phyloP scores from a whole-genome alignment of 2,113 vertebrate species.

The Motacilla alba region DNA sequence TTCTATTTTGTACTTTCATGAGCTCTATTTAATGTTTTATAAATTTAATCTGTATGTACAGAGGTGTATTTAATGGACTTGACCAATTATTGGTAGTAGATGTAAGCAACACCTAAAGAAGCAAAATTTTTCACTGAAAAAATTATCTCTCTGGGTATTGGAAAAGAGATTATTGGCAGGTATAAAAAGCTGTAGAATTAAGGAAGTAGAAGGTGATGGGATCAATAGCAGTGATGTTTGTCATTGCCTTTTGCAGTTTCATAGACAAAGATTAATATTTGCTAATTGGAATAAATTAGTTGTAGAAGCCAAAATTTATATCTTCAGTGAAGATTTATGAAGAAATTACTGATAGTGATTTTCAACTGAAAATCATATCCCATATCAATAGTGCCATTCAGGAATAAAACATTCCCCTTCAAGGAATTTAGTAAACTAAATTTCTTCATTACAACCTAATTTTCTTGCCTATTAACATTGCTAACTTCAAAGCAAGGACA shows the following conservation, averaged over 20 bases:
- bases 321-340: slow-evolving; percentile 34
- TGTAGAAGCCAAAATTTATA: not conserved
- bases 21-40: not conserved
- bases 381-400: not conserved
- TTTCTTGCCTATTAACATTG: not conserved
- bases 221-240: not conserved
- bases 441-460: not conserved
- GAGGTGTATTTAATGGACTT: not conserved
- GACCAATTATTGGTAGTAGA: not conserved
- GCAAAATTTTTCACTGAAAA: not conserved
- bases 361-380: not conserved
- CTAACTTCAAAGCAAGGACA: not conserved
- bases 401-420: not conserved
- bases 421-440: not conserved
- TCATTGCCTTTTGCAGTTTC: not conserved
- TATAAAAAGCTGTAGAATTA: not conserved
- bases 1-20: not conserved
- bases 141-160: not conserved
- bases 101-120: not conserved
- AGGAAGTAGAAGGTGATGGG: not conserved
- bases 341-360: slow-evolving; percentile 36
- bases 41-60: not conserved
- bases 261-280: not conserved
- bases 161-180: not conserved
- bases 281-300: not conserved